Evolutionary conservation across 2,113 vertebrate genomes (phyloP).

Genomic region (Rhizomys pruinosus): DNA sequence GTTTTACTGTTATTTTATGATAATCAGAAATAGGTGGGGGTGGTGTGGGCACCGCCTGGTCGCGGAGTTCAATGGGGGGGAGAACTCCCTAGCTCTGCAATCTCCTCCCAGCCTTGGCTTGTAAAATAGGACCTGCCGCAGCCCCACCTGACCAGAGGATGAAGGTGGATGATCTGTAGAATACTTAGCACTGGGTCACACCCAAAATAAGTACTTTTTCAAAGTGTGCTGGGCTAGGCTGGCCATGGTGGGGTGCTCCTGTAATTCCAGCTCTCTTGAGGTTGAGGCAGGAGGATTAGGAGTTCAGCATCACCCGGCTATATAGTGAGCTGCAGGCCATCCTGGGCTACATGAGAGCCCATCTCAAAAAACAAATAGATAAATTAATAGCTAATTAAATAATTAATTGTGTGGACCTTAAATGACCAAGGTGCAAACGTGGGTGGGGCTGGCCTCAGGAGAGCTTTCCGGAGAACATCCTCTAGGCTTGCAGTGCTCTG

Average conservation of each 20-base stretch:
- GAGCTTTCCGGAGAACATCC: background rate
- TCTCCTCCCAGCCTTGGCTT: background rate
- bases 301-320: background rate
- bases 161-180: background rate
- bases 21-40: background rate
- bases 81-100: background rate
- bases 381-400: background rate
- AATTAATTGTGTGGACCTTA: background rate
- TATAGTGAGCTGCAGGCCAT: background rate
- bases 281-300: background rate
- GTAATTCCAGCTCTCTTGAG: background rate
- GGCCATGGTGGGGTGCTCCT: background rate
- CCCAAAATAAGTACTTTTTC: background rate
- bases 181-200: background rate
- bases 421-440: background rate
- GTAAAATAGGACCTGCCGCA: background rate
- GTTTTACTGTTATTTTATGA: background rate
- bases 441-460: accelerated
- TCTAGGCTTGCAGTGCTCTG: background rate
- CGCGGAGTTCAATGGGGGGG: background rate
- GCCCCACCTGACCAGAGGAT: background rate
- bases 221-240: background rate
- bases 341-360: background rate
- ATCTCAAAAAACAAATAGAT: background rate
- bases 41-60: background rate